Evolutionary conservation across 2,113 vertebrate genomes (phyloP), one percentile per base, ranked within the genome.

Genomic region (Cheilinus undulatus): DNA sequence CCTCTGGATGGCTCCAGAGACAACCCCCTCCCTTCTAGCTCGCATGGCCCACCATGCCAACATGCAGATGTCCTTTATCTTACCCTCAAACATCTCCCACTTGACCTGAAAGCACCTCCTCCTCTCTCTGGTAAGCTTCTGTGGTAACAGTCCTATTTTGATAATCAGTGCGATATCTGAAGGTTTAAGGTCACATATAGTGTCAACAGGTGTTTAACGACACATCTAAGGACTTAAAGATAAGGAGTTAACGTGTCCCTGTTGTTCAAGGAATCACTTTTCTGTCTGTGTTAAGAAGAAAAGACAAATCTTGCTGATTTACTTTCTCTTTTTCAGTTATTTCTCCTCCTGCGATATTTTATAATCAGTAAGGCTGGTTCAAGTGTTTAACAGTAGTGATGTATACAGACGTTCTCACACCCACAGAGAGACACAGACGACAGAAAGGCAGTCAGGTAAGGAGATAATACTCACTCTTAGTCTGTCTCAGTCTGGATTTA

Each of bases 161-260:
- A 23, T 27, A 30, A 48, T 61, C 23, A 10, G 13, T 34, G 12
- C 28, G 22, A 56, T 49, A 36, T 34, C 9, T 8, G 23, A 40
- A 40, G 22, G 48, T 75, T 64, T 69, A 73, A 73, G 69, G 69
- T 19, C 66, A 61, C 8, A 4, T 20, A 43, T 27, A 2, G 11
- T 57, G 4, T 0, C 42, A 27, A 59, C 17, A 48, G 74, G 60
- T 80, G 28, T 66, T 84, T 84, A 57, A 80, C 46, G 3, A 2
- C 23, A 19, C 32, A n/a, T 14, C 63, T 0, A 27, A 11, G 22
- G 19, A 14, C 53, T 65, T 59, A 7, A 24, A 67, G 80, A 83
- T 80, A 78, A 78, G 69, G 43, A 66, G 64, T 77, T 70, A 59
- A 80, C 77, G 34, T 57, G 28, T 45, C 67, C 14, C 28, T n/a